These are phyloP conservation scores for Phylloscopus trochilus DNA, from an alignment of 2,113 vertebrate species.

Conservation along the genomic window DNA sequence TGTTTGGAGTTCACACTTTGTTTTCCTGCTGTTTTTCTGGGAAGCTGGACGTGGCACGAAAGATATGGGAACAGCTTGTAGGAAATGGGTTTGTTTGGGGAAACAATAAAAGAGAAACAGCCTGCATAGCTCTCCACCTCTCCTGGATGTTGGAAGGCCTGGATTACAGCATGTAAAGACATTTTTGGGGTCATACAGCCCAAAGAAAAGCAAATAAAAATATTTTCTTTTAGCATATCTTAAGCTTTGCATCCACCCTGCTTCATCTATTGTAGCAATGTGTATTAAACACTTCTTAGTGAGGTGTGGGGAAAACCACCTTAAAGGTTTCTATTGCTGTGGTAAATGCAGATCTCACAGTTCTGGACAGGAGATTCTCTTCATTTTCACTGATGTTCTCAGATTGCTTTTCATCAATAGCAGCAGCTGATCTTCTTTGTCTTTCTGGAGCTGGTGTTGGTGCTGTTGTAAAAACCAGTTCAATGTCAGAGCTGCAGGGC, in stretches of 20 bases:
- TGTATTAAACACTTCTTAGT: neutral
- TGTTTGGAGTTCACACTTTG: conserved; percentile 69
- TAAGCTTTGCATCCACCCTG: neutral
- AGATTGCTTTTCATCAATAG: neutral
- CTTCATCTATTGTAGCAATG: neutral
- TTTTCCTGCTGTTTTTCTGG: conserved; percentile 65
- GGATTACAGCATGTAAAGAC: neutral
- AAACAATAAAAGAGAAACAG: conserved; percentile 24
- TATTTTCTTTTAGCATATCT: neutral
- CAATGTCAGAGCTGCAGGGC: neutral
- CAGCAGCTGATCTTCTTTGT: neutral
- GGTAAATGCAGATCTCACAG: neutral
- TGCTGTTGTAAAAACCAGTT: neutral
- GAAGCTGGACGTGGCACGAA: conserved; percentile 35
- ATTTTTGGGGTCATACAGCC: neutral
- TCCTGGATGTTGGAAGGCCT: neutral
- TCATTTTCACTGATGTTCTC: neutral
- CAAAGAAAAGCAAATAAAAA: neutral
- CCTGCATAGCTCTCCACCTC: neutral
- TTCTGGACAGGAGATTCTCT: neutral
- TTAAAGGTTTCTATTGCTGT: neutral
- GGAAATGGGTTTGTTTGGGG: conserved; percentile 54
- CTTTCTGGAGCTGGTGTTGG: neutral
- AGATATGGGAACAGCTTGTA: conserved; percentile 55
- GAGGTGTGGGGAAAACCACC: neutral